phyloP scores from a whole-genome alignment of 2,797 vertebrate species.

The Delichon dasypus region DNA sequence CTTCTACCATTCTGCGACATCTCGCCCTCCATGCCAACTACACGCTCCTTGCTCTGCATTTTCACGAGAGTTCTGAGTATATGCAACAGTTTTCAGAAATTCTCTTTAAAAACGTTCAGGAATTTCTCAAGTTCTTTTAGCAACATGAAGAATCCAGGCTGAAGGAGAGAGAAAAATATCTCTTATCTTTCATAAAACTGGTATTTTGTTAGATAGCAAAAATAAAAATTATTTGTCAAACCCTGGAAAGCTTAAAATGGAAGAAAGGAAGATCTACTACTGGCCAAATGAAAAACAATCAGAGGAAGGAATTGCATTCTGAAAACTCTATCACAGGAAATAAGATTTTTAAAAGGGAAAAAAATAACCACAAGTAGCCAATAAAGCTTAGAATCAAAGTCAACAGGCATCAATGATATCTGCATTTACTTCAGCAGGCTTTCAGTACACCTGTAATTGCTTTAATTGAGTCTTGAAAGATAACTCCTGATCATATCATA shows the following conservation, averaged over 20 bases:
- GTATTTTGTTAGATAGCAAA: background rate
- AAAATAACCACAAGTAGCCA: background rate
- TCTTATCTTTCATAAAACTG: background rate
- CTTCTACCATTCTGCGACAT: background rate
- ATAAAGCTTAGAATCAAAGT: background rate
- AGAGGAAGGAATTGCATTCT: background rate
- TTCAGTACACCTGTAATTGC: background rate
- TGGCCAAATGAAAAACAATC: background rate
- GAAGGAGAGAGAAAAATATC: background rate
- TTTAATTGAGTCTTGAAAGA: conserved; percentile 42
- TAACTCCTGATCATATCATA: background rate
- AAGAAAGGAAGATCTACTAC: background rate
- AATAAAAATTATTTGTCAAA: background rate
- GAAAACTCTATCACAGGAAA: background rate
- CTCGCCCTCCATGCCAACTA: background rate
- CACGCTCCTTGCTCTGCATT: background rate
- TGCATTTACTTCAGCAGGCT: background rate
- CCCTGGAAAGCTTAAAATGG: background rate
- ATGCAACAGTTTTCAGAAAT: background rate
- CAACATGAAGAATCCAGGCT: background rate
- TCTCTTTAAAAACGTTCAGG: background rate
- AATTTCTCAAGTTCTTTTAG: background rate
- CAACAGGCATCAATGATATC: background rate
- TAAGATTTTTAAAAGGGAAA: background rate
- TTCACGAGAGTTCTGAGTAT: background rate